Percentiles rank a stretch among this genome's conserved stretches.
phyloP scores from a whole-genome alignment of 2,797 vertebrate genomes.

The Trachurus trachurus region DNA sequence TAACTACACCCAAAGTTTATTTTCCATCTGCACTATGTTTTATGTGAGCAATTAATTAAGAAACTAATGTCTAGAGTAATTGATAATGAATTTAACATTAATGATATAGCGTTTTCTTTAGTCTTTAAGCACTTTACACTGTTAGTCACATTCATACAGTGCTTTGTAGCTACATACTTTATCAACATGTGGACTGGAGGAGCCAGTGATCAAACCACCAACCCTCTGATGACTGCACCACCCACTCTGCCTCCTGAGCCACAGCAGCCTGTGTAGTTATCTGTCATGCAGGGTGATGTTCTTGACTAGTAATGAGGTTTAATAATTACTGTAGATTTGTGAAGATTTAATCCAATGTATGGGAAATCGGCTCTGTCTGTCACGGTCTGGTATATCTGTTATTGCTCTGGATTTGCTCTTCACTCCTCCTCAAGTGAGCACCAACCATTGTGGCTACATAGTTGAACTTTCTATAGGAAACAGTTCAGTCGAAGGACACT shows the following conservation, averaged over 20 bases:
- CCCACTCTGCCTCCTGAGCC: too few relatives aligned
- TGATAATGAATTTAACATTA: too few relatives aligned
- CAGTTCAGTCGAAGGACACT: slow-evolving; percentile 54
- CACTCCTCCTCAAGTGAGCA: slow-evolving; percentile 9
- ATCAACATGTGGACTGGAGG: too few relatives aligned
- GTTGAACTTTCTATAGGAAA: slow-evolving; percentile 39
- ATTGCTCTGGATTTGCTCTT: slow-evolving; percentile 6
- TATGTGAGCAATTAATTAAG: too few relatives aligned
- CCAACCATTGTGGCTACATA: not conserved
- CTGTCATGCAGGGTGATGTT: slow-evolving; percentile 1
- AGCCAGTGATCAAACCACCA: too few relatives aligned
- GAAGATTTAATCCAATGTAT: not conserved
- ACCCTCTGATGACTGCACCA: too few relatives aligned
- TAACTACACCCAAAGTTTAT: not conserved
- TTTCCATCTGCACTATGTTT: too few relatives aligned
- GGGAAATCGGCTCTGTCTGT: not conserved
- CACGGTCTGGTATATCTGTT: not conserved
- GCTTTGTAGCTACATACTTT: too few relatives aligned
- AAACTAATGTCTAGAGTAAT: not conserved
- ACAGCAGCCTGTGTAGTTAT: not conserved
- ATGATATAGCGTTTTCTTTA: too few relatives aligned
- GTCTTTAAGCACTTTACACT: too few relatives aligned
- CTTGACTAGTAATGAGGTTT: not conserved
- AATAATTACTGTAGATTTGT: slow-evolving; percentile 1
- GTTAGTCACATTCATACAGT: too few relatives aligned